A percentile compares a stretch with the other conserved stretches of the same genome.
Evolutionary conservation across 2,113 vertebrate genomes (phyloP).

Genomic region (Thymallus thymallus): DNA sequence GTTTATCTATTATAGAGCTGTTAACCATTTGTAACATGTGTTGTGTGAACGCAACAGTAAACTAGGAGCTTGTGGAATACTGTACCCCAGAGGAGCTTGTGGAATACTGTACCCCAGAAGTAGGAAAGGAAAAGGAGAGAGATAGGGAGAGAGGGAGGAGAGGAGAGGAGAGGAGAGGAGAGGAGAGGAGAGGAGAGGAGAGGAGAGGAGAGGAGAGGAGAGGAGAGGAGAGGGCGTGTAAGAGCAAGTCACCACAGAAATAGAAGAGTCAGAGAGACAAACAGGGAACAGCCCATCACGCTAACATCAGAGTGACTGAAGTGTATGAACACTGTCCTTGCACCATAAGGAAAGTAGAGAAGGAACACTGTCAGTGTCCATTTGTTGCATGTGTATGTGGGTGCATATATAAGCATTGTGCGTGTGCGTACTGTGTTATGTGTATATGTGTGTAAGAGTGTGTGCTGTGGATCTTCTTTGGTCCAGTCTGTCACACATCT

Average conservation of each 20-base stretch:
- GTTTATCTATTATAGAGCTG: no score
- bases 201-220: not conserved
- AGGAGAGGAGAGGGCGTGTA: not conserved
- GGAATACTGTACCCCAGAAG: no score
- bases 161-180: not conserved
- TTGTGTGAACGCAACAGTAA: no score
- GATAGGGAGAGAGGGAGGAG: not conserved
- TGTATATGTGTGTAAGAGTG: no score
- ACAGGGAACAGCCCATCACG: slow-evolving; percentile 14
- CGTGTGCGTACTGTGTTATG: not conserved
- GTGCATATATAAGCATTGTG: not conserved
- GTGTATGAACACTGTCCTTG: no score
- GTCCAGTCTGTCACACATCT: not conserved
- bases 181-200: not conserved
- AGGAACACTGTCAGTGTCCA: no score
- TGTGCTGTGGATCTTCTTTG: no score
- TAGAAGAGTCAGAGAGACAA: slow-evolving; percentile 32
- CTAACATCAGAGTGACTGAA: not conserved
- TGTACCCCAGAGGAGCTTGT: not conserved
- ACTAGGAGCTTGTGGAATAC: no score
- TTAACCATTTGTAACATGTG: no score
- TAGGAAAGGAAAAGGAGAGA: not conserved
- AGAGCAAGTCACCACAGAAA: not conserved
- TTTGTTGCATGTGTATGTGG: no score
- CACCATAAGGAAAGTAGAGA: no score